Evolutionary conservation across 2,113 vertebrate genomes (phyloP).

Genomic region (Hypocryptadius cinnamomeus): DNA sequence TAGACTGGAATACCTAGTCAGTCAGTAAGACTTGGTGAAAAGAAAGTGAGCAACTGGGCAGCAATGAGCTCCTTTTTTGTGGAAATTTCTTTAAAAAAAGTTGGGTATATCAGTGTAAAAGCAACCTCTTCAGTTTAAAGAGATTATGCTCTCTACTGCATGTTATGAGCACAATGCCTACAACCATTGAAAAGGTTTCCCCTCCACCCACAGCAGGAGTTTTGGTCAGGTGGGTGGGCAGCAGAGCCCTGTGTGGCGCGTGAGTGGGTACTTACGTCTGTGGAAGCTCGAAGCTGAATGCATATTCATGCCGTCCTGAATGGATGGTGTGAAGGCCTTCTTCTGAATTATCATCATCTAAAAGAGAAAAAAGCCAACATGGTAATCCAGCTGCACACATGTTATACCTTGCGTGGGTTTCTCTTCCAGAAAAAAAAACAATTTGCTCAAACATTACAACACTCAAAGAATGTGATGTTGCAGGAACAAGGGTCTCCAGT

Average conservation of each 20-base stretch:
- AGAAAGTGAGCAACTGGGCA: not conserved
- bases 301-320: conserved; percentile 98
- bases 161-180: conserved; percentile 19
- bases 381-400: not conserved
- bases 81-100: not conserved
- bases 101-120: not conserved
- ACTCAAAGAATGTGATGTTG: rapidly evolving
- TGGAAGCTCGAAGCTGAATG: conserved; percentile 99
- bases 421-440: not conserved
- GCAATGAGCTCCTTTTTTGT: not conserved
- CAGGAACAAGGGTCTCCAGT: not conserved
- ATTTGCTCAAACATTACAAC: not conserved
- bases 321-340: conserved; percentile 94
- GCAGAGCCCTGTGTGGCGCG: not conserved
- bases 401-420: not conserved
- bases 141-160: conserved; percentile 37
- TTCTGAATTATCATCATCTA: conserved; percentile 97
- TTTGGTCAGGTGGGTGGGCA: not conserved
- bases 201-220: conserved; percentile 23
- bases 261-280: conserved; percentile 84
- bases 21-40: not conserved
- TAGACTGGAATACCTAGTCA: not conserved
- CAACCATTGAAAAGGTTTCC: conserved; percentile 70
- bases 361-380: not conserved
- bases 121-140: conserved; percentile 59